These are phyloP conservation scores for Callyntrura sp. DNA, from an alignment of 2,888 invertebrate genomes.

Conservation along the genomic window DNA sequence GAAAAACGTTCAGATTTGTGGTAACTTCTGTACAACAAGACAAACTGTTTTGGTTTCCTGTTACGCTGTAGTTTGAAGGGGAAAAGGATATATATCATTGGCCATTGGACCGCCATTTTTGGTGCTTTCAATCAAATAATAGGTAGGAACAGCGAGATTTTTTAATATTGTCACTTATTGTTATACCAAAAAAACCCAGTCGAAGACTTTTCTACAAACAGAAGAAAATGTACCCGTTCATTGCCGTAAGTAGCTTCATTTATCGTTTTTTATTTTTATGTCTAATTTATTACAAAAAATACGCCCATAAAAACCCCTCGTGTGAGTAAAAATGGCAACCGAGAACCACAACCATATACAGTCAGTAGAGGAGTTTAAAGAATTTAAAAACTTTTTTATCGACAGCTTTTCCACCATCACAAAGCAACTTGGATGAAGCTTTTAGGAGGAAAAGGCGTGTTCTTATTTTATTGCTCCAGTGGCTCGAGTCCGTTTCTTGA, in stretches of 20 bases:
- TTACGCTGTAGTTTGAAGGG: not conserved
- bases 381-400: conserved; percentile 38
- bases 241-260: conserved; percentile 9
- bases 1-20: conserved; percentile 11
- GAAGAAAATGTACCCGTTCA: not conserved
- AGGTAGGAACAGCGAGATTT: not conserved
- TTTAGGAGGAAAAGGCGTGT: conserved; percentile 48
- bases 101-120: not conserved
- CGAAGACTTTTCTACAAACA: too few species aligned
- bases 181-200: not conserved
- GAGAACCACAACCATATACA: conserved; percentile 15
- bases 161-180: not conserved
- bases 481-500: conserved; percentile 17
- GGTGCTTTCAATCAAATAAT: conserved; percentile 46
- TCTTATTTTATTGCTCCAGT: conserved; percentile 50
- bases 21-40: not conserved
- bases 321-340: not conserved
- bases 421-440: not conserved
- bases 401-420: conserved; percentile 2
- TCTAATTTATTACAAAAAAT: conserved; percentile 58
- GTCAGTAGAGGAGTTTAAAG: not conserved
- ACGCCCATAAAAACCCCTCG: conserved; percentile 14
- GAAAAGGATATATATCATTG: not conserved
- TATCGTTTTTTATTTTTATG: conserved; percentile 32
- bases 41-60: not conserved